These are phyloP conservation scores for Noctua fimbriata DNA, from an alignment of 2,888 invertebrate genomes.

Conservation along the genomic window DNA sequence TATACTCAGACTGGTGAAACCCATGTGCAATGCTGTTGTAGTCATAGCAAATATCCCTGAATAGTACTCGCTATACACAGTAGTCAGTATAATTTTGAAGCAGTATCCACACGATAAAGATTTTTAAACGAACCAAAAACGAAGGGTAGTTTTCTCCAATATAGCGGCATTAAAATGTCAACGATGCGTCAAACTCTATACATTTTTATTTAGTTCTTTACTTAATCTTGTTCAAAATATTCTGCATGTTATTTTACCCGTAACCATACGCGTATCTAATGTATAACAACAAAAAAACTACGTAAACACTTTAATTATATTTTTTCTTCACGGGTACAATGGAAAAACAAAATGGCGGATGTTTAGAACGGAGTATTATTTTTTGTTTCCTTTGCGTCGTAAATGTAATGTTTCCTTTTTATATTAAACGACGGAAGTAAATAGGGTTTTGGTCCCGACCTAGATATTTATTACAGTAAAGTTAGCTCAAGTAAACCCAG, in stretches of 20 bases:
- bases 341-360: slow-evolving; percentile 52
- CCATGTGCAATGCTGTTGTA: too few species aligned
- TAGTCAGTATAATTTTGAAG: background rate
- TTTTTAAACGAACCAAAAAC: background rate
- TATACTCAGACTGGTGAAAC: background rate
- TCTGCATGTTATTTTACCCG: background rate
- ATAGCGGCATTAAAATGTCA: background rate
- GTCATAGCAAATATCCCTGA: background rate
- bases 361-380: slow-evolving; percentile 1
- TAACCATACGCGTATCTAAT: slow-evolving; percentile 3
- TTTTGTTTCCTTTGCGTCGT: slow-evolving; percentile 32
- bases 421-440: slow-evolving; percentile 2
- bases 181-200: background rate
- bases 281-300: background rate
- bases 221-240: background rate
- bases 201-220: background rate
- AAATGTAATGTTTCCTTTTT: slow-evolving; percentile 27
- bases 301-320: slow-evolving; percentile 28
- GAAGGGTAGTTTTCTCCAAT: background rate
- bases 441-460: background rate
- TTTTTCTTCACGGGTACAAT: slow-evolving; percentile 17
- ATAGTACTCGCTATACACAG: background rate
- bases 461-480: background rate
- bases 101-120: background rate
- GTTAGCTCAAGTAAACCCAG: background rate